Conservation (phyloP, 53 echinoderm and acorn worm genomes). For the Pentamera pediparva region DNA sequence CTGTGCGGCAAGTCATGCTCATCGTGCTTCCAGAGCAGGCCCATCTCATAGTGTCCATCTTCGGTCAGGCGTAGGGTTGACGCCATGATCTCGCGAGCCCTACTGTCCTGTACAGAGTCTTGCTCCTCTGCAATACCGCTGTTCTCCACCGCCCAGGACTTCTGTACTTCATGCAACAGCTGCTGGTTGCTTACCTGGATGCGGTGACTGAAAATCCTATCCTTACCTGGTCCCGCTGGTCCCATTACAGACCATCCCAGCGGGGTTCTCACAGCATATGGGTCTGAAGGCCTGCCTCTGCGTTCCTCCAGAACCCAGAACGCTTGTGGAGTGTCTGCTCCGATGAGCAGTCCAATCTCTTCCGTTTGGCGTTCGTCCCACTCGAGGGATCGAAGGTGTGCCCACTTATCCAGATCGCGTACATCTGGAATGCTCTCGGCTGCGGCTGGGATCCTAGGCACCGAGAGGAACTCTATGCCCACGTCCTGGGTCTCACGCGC, state of each 20-base stretch:
- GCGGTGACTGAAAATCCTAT: background rate
- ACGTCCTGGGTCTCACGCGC: constrained; percentile 1
- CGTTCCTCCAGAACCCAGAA: constrained; percentile 43
- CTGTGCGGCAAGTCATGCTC: constrained; percentile 24
- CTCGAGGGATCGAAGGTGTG: constrained; percentile 20
- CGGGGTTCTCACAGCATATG: constrained; percentile 33
- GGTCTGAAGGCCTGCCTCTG: constrained; percentile 29
- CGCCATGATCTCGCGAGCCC: constrained; percentile 35
- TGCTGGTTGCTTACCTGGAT: constrained; percentile 35
- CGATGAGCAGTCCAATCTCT: constrained; percentile 12
- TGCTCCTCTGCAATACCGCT: constrained; percentile 35
- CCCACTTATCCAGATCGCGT: constrained; percentile 30
- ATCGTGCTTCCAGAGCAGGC: constrained; percentile 33
- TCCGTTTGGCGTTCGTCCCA: constrained; percentile 13
- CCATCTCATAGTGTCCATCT: constrained; percentile 46
- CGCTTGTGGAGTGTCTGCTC: constrained; percentile 31
- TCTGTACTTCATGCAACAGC: constrained; percentile 38
- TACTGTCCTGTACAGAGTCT: constrained; percentile 31
- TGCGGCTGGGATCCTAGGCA: constrained; percentile 16
- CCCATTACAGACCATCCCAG: constrained; percentile 45
- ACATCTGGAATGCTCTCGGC: constrained; percentile 18
- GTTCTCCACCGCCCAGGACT: constrained; percentile 47
- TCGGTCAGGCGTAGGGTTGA: background rate
- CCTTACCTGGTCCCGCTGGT: constrained; percentile 13
- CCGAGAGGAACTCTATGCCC: constrained; percentile 24